Percentiles rank a stretch among this genome's conserved stretches.
Conservation (phyloP, 2,113 vertebrate genomes). For the Erythrocebus patas region DNA sequence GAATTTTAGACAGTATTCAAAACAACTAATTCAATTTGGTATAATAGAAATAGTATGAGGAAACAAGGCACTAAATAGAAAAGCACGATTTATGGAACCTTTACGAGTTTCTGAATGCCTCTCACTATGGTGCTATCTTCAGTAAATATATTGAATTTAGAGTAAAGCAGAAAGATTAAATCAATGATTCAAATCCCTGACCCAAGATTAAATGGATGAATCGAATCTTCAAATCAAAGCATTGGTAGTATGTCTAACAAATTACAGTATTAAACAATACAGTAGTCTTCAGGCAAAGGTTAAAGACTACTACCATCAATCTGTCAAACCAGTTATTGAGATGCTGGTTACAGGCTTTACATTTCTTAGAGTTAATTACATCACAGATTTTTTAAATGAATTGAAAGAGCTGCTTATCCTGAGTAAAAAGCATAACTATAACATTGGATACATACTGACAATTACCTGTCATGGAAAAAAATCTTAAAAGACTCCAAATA, state of each 20-base stretch:
- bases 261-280: background rate
- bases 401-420: background rate
- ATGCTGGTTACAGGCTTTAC: background rate
- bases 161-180: conserved; percentile 50
- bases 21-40: background rate
- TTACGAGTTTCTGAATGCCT: background rate
- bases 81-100: background rate
- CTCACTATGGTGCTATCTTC: background rate
- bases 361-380: conserved; percentile 18
- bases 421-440: background rate
- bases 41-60: background rate
- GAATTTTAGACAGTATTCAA: background rate
- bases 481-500: background rate
- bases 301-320: background rate
- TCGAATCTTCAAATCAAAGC: conserved; percentile 23
- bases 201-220: conserved; percentile 34
- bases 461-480: background rate
- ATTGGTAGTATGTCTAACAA: background rate
- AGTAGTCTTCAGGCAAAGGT: conserved; percentile 1
- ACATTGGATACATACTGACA: background rate
- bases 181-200: background rate
- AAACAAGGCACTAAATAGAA: background rate
- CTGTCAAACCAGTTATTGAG: background rate
- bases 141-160: background rate
- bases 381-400: background rate